phyloP scores from a whole-genome alignment of 1,140 invertebrate species.

The Hyles vespertilio region DNA sequence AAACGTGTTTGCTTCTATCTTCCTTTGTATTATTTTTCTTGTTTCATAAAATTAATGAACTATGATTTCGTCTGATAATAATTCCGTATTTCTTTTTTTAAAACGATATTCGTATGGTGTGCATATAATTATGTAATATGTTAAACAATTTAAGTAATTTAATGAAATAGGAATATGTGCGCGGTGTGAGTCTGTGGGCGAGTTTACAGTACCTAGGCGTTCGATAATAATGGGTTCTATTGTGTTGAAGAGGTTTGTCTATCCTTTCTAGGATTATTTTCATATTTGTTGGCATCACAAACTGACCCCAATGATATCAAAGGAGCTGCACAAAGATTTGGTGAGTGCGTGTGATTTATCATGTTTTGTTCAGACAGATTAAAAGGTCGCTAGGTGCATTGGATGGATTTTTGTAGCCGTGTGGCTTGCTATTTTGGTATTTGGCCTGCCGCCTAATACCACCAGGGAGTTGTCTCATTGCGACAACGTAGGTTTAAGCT shows the following conservation, averaged over 20 bases:
- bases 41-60: slow-evolving; percentile 10
- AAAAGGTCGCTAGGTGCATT: slow-evolving; percentile 60
- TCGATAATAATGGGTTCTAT: slow-evolving; percentile 79
- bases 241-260: slow-evolving; percentile 93
- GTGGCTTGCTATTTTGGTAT: slow-evolving; percentile 72
- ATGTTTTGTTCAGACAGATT: slow-evolving; percentile 30
- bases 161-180: slow-evolving; percentile 16
- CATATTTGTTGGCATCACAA: slow-evolving; percentile 95
- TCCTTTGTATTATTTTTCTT: slow-evolving; percentile 16
- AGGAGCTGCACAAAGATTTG: slow-evolving; percentile 97
- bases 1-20: slow-evolving; percentile 31
- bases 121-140: slow-evolving; percentile 3
- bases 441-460: slow-evolving; percentile 76
- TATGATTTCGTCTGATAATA: neutral
- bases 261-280: slow-evolving; percentile 96
- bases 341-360: slow-evolving; percentile 77
- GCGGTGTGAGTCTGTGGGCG: slow-evolving; percentile 20
- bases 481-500: slow-evolving; percentile 31
- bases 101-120: neutral
- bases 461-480: slow-evolving; percentile 48
- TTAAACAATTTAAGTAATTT: slow-evolving; percentile 3
- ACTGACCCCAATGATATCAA: slow-evolving; percentile 92
- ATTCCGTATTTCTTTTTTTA: neutral
- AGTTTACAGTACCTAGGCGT: slow-evolving; percentile 12
- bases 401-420: slow-evolving; percentile 54